Conservation (phyloP, 1,140 invertebrate species). For the Pogonomyrmex californicus region DNA sequence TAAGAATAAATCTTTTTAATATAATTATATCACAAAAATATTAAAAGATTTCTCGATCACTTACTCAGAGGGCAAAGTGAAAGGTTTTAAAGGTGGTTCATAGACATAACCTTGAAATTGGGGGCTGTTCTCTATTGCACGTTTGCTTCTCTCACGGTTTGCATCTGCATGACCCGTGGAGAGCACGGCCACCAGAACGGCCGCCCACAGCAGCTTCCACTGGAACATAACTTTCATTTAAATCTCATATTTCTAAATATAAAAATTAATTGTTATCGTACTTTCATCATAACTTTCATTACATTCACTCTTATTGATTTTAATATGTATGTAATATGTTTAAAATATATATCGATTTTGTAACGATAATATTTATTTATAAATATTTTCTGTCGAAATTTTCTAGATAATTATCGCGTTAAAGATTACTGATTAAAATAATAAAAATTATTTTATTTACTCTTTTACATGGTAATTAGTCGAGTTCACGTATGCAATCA, state of each 20-base stretch:
- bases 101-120: conserved; percentile 80
- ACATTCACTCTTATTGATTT: not conserved
- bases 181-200: conserved; percentile 79
- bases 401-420: not conserved
- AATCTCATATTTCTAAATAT: not conserved
- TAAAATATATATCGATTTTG: not conserved
- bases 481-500: conserved; percentile 39
- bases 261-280: not conserved
- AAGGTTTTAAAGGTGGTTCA: conserved; percentile 71
- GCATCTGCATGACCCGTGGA: conserved; percentile 77
- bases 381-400: conserved; percentile 19
- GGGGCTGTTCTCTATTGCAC: conserved; percentile 81
- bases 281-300: not conserved
- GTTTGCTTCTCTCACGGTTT: conserved; percentile 75
- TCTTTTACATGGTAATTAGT: not conserved
- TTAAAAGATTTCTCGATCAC: conserved; percentile 11
- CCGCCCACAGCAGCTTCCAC: conserved; percentile 80
- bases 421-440: not conserved
- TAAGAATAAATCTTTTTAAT: not conserved
- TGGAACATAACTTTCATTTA: conserved; percentile 68
- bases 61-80: conserved; percentile 79
- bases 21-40: not conserved
- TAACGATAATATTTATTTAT: not conserved
- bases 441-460: not conserved
- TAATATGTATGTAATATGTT: too few relatives aligned